Evolutionary conservation across 1,140 invertebrate species (phyloP), one percentile per base, ranked within the genome.

Genomic region (Drosophila pseudoananassae): DNA sequence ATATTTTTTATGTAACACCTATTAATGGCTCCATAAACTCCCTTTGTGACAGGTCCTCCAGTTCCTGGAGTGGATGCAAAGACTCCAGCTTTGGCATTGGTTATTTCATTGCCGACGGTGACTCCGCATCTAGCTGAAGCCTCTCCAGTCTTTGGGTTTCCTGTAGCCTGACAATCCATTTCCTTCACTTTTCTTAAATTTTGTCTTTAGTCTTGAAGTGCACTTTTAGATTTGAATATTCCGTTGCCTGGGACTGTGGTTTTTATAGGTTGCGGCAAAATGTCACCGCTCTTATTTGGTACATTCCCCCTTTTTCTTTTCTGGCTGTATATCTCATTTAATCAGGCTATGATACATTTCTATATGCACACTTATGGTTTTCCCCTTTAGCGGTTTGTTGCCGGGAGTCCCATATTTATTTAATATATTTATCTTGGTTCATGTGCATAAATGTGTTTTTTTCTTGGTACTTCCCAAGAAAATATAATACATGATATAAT

Each of bases 21-120:
- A 47, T 87, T 91, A 0, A 78, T 36, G 17, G 56, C 71, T 36
- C 68, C 90, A 58, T 84, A 88, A 0, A 74, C 56, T 25, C 90
- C 90, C 3, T 70, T 87, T 14, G 81, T 89, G 2, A 83, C 81
- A 1, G 83, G 82, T 12, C 69, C 82, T 2, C 27, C 58, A 0
- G 6, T 9, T 17, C 52, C 56, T 5, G 79, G 70, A n/a, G 74
- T 83, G 1, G 29, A 10, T 0, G 82, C 78, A 51, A 88, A 88
- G 1, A 81, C 90, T 15, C 90, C 87, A 15, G 56, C 77, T 0
- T 52, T 51, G 3, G 59, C 75, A 46, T 77, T 88, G 9, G 14
- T 15, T 1, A 68, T 36, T 17, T 76, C 79, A 27, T 74, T 47
- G 4, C 85, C 85, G 1, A 57, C 23, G 1, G 15, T 57, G 1